Conservation (phyloP, 2,888 invertebrate genomes). For the Plutella xylostella region DNA sequence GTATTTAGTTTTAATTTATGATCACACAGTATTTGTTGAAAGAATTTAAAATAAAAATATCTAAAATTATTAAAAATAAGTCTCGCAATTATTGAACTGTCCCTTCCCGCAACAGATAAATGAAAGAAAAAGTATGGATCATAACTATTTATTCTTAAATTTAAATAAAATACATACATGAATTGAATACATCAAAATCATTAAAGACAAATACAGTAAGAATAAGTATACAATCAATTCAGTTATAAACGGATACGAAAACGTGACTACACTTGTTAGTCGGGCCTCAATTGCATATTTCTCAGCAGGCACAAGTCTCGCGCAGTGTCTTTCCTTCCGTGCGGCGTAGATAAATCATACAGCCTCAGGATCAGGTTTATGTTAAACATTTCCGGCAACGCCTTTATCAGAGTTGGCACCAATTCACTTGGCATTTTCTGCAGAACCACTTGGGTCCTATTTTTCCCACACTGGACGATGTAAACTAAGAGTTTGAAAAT, state of each 20-base stretch:
- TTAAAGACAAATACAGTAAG: no score
- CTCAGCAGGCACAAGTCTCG: conserved; percentile 88
- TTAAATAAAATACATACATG: background rate
- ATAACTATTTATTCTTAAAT: background rate
- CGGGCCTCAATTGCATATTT: conserved; percentile 79
- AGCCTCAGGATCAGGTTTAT: conserved; percentile 79
- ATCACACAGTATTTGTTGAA: conserved; percentile 37
- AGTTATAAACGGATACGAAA: no score
- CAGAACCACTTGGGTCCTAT: conserved; percentile 76
- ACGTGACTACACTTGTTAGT: conserved; percentile 23
- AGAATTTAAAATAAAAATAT: conserved; percentile 38
- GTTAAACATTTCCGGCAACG: conserved; percentile 81
- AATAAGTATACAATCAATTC: no score
- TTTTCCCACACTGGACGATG: conserved; percentile 81
- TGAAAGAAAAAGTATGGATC: background rate
- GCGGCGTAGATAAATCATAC: conserved; percentile 81
- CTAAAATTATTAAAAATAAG: conserved; percentile 26
- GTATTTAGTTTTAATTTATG: conserved; percentile 32
- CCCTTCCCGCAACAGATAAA: background rate
- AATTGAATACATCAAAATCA: background rate
- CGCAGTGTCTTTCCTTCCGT: conserved; percentile 87
- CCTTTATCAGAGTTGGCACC: conserved; percentile 84
- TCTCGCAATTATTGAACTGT: no score
- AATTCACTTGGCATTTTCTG: conserved; percentile 81
- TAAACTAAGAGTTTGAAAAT: conserved; percentile 82